Evolutionary conservation across 2,113 vertebrate genomes (phyloP).

Genomic region (Perca flavescens): DNA sequence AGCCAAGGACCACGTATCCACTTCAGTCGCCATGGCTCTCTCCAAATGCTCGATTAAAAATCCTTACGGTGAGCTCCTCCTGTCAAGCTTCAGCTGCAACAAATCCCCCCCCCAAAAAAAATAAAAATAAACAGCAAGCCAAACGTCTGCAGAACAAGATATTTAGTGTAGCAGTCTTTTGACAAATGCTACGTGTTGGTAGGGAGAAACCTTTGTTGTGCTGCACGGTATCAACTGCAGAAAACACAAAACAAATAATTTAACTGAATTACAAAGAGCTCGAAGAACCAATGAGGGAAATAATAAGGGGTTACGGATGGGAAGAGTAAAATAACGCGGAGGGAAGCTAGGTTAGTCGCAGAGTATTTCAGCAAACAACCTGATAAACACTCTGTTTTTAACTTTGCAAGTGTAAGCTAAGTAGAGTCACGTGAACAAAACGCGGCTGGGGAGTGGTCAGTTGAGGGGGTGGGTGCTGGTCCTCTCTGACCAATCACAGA

Average conservation of each 20-base stretch:
- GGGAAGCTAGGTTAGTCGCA: slow-evolving; percentile 4
- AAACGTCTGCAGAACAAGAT: neutral
- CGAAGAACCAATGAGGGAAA: neutral
- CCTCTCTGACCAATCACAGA: slow-evolving; percentile 70
- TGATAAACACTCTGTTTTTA: slow-evolving; percentile 87
- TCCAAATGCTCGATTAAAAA: slow-evolving; percentile 55
- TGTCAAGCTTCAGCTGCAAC: slow-evolving; percentile 41
- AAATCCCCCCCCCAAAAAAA: neutral
- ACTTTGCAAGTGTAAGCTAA: slow-evolving; percentile 77
- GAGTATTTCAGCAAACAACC: slow-evolving; percentile 67
- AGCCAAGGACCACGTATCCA: slow-evolving; percentile 78
- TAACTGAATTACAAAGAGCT: slow-evolving; percentile 16
- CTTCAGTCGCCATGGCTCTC: slow-evolving; percentile 84
- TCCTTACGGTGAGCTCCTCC: slow-evolving; percentile 37
- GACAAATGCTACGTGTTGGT: neutral
- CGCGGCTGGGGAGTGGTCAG: slow-evolving; percentile 69
- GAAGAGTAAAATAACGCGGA: neutral
- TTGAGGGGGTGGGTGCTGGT: slow-evolving; percentile 71
- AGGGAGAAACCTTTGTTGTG: neutral
- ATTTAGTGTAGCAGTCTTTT: neutral
- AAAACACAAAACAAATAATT: neutral
- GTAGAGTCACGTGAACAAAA: slow-evolving; percentile 76
- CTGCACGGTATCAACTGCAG: slow-evolving; percentile 33
- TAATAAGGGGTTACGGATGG: neutral
- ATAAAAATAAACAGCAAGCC: neutral